A percentile compares a stretch with the other conserved stretches of the same genome.
phyloP scores from a whole-genome alignment of 2,888 invertebrate genomes.

The Epiperipatus broadwayi region DNA sequence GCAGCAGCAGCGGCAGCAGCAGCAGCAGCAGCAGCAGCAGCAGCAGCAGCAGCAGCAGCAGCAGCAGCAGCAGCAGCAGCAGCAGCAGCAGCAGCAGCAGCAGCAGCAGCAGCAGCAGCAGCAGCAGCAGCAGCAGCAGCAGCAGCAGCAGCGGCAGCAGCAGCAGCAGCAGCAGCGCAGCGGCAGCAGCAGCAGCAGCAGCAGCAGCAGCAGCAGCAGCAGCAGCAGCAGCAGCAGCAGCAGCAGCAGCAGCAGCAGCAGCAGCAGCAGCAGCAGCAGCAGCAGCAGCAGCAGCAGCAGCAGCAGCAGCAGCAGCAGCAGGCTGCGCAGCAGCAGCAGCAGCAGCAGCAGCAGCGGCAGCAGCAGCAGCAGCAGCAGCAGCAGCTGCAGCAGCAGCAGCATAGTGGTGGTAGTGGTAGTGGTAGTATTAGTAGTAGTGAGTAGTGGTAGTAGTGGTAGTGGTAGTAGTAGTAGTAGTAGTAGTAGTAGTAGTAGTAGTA shows the following conservation, averaged over 20 bases:
- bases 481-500: no score
- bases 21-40: conserved; percentile 3
- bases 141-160: conserved; percentile 3
- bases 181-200: no score
- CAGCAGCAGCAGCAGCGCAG: no score
- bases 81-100: conserved; percentile 3
- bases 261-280: conserved; percentile 3
- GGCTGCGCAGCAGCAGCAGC: no score
- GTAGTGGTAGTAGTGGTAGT: no score
- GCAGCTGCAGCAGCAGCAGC: no score
- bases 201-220: conserved; percentile 3
- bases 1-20: no score
- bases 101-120: conserved; percentile 3
- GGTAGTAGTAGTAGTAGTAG: no score
- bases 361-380: conserved; percentile 3
- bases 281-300: conserved; percentile 3
- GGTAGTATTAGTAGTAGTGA: no score
- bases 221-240: conserved; percentile 3
- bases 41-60: conserved; percentile 3
- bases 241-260: conserved; percentile 3
- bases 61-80: conserved; percentile 3
- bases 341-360: conserved; percentile 3
- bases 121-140: conserved; percentile 1
- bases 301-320: conserved; percentile 3
- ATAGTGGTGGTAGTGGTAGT: conserved; percentile 3